Conservation (phyloP, 1,140 invertebrate species). For the Nephila pilipes region DNA sequence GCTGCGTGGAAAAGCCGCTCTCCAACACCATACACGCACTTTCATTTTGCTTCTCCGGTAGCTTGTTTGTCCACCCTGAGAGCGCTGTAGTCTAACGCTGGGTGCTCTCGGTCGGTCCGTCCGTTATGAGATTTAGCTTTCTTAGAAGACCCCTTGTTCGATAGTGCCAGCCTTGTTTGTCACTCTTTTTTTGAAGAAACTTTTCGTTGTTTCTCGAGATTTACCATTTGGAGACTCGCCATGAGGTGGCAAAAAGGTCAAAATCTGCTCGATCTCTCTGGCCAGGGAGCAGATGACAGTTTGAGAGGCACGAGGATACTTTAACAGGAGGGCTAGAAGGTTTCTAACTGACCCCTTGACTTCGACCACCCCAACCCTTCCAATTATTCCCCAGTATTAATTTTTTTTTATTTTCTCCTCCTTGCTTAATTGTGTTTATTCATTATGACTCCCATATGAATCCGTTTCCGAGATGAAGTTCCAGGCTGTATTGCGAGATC, state of each 20-base stretch:
- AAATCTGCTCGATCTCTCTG: background rate
- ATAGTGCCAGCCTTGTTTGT: background rate
- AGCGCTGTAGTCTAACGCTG: background rate
- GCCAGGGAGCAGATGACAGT: background rate
- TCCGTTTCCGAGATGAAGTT: background rate
- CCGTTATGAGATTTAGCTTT: background rate
- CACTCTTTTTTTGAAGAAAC: too few relatives aligned
- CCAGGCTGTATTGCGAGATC: background rate
- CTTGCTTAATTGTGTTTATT: background rate
- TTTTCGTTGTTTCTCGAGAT: background rate
- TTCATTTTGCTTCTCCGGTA: background rate
- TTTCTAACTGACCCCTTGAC: background rate
- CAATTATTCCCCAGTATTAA: background rate
- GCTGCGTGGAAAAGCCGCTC: slow-evolving; percentile 5
- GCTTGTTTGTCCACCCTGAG: background rate
- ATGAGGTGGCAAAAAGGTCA: slow-evolving; percentile 24
- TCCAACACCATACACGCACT: slow-evolving; percentile 32
- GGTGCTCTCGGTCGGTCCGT: slow-evolving; percentile 16
- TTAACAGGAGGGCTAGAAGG: background rate
- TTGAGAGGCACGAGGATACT: background rate
- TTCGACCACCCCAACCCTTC: background rate
- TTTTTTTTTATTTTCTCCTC: background rate
- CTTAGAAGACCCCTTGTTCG: background rate
- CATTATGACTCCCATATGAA: background rate
- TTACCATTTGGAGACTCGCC: background rate